Evolutionary conservation across 2,888 invertebrate species (phyloP).

Genomic region (Camponotus fellah): DNA sequence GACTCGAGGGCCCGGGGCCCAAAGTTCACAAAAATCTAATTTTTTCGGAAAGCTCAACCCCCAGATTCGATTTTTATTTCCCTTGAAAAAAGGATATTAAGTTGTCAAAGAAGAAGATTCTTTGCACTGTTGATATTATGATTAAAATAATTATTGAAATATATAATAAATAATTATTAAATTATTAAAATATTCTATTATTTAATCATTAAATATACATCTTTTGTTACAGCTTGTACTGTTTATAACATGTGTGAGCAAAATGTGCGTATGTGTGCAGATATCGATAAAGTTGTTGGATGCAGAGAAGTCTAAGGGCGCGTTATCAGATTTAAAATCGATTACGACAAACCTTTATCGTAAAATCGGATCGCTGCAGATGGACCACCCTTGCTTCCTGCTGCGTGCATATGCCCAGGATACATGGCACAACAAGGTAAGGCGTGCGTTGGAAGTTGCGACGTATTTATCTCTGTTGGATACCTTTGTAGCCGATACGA

Average conservation of each 20-base stretch:
- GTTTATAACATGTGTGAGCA: not conserved
- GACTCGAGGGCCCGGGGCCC: not conserved
- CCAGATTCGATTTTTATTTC: not conserved
- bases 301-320: not conserved
- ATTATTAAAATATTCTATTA: too few species aligned
- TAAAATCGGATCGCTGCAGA: constrained; percentile 80
- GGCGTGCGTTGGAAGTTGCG: constrained; percentile 79
- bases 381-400: constrained; percentile 78
- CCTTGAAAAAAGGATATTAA: not conserved
- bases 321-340: constrained; percentile 80
- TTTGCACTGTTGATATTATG: not conserved
- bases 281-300: not conserved
- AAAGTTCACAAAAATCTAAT: not conserved
- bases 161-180: too few species aligned
- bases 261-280: too few species aligned
- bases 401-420: constrained; percentile 83
- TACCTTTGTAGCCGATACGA: constrained; percentile 81
- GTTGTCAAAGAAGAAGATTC: not conserved
- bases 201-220: not conserved
- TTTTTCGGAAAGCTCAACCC: not conserved
- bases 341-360: constrained; percentile 79
- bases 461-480: constrained; percentile 86
- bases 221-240: not conserved
- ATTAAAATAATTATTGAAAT: not conserved
- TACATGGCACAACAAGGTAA: constrained; percentile 68